phyloP scores from a whole-genome alignment of 2,113 vertebrate species.

The Accipiter virgatus region DNA sequence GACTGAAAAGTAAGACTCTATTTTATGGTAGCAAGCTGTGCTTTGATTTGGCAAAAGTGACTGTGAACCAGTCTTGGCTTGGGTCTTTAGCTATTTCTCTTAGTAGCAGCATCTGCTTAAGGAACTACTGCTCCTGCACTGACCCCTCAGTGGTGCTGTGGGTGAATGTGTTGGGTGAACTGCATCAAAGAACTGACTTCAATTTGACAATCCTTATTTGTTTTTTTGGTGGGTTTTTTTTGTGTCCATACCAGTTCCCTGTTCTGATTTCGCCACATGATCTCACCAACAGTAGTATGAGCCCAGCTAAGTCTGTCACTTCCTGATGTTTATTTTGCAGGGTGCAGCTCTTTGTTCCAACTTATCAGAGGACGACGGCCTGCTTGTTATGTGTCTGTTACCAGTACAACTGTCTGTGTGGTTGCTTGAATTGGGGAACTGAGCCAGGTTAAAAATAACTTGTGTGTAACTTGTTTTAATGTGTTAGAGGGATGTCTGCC shows the following conservation, averaged over 20 bases:
- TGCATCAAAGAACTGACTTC: neutral
- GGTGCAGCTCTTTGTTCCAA: neutral
- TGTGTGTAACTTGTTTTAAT: neutral
- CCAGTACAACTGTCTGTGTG: neutral
- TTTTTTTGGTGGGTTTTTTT: too few species aligned
- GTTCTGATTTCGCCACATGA: neutral
- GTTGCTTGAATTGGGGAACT: slow-evolving; percentile 12
- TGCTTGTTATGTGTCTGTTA: neutral
- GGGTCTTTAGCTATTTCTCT: neutral
- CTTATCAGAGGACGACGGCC: neutral
- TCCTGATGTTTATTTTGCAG: slow-evolving; percentile 1
- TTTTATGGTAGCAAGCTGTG: neutral
- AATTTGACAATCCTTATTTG: neutral
- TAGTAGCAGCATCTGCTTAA: neutral
- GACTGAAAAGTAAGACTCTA: neutral
- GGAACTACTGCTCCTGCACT: neutral
- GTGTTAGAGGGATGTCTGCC: neutral
- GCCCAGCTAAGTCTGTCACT: neutral
- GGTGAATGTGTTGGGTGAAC: neutral
- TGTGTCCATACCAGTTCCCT: neutral
- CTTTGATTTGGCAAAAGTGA: neutral
- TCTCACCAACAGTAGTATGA: neutral
- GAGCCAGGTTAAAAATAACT: slow-evolving; percentile 11
- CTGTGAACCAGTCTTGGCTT: neutral
- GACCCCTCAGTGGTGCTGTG: neutral